Evolutionary conservation across 2,888 invertebrate species (phyloP), one percentile per base, ranked within the genome.

Genomic region (Mesorhabditis sp.): DNA sequence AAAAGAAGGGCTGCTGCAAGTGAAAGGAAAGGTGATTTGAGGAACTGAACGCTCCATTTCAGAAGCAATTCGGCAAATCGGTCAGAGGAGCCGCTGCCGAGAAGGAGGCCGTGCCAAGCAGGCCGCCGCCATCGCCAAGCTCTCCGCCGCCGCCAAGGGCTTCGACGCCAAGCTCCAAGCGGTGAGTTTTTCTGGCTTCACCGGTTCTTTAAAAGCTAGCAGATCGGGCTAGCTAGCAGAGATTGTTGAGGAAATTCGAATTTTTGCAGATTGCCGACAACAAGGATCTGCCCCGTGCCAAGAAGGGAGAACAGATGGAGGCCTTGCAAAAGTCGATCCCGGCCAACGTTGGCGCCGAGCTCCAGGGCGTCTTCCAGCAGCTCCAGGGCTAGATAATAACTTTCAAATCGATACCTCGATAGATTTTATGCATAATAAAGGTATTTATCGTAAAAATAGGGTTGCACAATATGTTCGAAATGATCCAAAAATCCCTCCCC

Each of bases 91-190:
- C 28, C 28, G 28, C 28, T 28, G 28, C 28, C 2, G 28, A 28
- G 28, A 28, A 28, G 28, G 28, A 28, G 28, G 58, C 58, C 58
- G 58, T 50, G 58, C 58, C n/a, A 10, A 50, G n/a, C 58, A 50
- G n/a, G 58, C 58, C 58, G 58, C 58, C 58, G 58, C 58, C n/a
- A n/a, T 50, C n/a, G 58, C 58, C n/a, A 10, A n/a, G 7, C 58
- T 50, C n/a, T 50, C 58, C n/a, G 58, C 58, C 7, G 58, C 58
- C 7, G 58, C 58, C n/a, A 10, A 50, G n/a, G 58, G 10, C n/a
- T 50, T 50, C 58, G 58, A 50, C n/a, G n/a, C 7, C 7, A 10
- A 50, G n/a, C 7, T 50, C 10, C 58, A 50, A 50, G 58, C 58
- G 1, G 58, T 50, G 2, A 50, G 58, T 13, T 28, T 28, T 28